Percentiles rank a stretch among this genome's conserved stretches.
Conservation (phyloP, 1,140 invertebrate genomes). For the Oncopodura yosiiana region DNA sequence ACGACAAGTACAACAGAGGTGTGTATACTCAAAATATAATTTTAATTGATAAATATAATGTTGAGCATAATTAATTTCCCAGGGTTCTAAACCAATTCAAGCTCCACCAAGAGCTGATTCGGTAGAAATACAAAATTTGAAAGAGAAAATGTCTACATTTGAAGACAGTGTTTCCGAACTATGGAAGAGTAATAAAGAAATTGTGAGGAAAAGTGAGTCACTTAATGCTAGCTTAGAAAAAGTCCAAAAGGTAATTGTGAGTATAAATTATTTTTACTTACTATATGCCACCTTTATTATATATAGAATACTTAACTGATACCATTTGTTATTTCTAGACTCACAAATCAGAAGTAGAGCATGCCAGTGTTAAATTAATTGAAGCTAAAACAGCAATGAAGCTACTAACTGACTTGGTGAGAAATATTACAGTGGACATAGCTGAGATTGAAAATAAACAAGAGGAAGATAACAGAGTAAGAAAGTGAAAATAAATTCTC, state of each 20-base stretch:
- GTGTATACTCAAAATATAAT: too few species aligned
- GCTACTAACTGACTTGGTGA: conserved; percentile 14
- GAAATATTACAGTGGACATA: conserved; percentile 12
- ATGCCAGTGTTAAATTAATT: conserved; percentile 8
- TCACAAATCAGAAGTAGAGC: conserved; percentile 9
- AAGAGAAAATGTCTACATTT: conserved; percentile 16
- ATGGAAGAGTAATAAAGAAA: conserved; percentile 20
- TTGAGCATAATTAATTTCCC: too few species aligned
- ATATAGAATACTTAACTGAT: background rate
- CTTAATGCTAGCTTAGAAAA: background rate
- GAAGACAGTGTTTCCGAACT: conserved; percentile 20
- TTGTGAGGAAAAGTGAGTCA: background rate
- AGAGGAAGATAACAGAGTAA: background rate
- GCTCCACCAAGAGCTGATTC: too few species aligned
- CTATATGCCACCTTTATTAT: background rate
- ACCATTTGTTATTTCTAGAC: background rate
- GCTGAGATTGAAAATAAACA: background rate
- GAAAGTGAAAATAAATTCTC: background rate
- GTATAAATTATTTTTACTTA: background rate
- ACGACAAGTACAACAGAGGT: too few species aligned
- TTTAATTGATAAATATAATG: too few species aligned
- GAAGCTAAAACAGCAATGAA: conserved; percentile 16
- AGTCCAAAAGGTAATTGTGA: conserved; percentile 2
- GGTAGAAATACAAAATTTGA: conserved; percentile 9
- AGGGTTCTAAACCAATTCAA: too few species aligned